These are phyloP conservation scores for Yponomeuta cagnagella DNA, from an alignment of 2,888 invertebrate species.

Conservation along the genomic window DNA sequence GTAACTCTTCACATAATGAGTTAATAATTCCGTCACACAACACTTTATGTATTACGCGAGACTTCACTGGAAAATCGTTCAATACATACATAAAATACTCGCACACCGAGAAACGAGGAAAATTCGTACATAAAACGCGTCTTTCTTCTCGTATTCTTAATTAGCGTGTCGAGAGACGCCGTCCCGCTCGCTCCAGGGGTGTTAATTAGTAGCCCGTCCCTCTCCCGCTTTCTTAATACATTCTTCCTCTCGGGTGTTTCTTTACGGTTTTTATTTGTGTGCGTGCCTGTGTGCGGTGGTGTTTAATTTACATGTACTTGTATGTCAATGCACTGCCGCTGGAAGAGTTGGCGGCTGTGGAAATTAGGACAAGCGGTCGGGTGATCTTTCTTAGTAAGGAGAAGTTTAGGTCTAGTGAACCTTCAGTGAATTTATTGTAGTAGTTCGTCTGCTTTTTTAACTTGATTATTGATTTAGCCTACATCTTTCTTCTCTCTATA, in stretches of 20 bases:
- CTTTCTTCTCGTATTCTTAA: constrained; percentile 83
- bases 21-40: constrained; percentile 56
- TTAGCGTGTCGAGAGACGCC: constrained; percentile 73
- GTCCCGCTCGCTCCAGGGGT: constrained; percentile 59
- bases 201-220: constrained; percentile 70
- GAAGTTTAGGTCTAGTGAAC: neutral
- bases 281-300: constrained; percentile 73
- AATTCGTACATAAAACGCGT: constrained; percentile 74
- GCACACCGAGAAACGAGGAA: constrained; percentile 38
- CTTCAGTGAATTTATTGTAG: neutral
- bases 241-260: constrained; percentile 76
- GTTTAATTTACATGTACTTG: constrained; percentile 76
- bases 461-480: neutral
- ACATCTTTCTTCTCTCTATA: neutral
- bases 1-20: constrained; percentile 74
- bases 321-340: constrained; percentile 63
- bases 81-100: constrained; percentile 38
- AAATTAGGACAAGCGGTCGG: neutral
- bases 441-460: neutral
- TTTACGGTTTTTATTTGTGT: constrained; percentile 75
- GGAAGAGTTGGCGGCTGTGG: constrained; percentile 24
- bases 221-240: constrained; percentile 76
- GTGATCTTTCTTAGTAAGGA: neutral
- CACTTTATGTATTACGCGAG: constrained; percentile 46
- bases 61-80: constrained; percentile 50